A percentile compares a stretch with the other conserved stretches of the same genome.
phyloP scores from a whole-genome alignment of 2,888 invertebrate species.

The Amphipoea lucens region DNA sequence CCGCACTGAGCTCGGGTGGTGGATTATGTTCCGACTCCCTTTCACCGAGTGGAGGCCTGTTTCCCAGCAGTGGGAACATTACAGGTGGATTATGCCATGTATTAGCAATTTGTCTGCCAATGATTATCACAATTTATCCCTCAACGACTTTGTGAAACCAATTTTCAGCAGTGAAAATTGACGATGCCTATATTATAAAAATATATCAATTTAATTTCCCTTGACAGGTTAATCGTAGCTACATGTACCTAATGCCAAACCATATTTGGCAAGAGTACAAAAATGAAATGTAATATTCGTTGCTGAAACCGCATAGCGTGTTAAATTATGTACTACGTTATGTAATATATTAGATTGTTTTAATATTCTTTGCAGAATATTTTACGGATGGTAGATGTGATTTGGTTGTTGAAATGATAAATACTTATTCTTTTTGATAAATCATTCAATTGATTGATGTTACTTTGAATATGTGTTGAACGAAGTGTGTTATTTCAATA shows the following conservation, averaged over 20 bases:
- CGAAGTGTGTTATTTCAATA: not conserved
- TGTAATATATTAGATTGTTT: not conserved
- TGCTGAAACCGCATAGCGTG: slow-evolving; percentile 4
- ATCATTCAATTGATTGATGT: no score
- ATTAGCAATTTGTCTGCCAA: no score
- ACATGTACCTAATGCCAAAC: slow-evolving; percentile 20
- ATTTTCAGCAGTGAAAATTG: not conserved
- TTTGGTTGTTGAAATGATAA: not conserved
- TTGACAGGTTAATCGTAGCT: slow-evolving; percentile 8
- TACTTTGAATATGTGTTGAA: not conserved
- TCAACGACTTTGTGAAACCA: not conserved
- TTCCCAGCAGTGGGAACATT: no score
- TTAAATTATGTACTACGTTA: not conserved
- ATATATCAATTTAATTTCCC: slow-evolving; percentile 1
- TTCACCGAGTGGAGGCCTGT: no score
- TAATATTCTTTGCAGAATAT: not conserved
- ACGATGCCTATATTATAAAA: not conserved
- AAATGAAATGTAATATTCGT: slow-evolving; percentile 23
- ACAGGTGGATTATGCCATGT: no score
- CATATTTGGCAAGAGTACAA: slow-evolving; percentile 29
- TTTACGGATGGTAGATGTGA: not conserved
- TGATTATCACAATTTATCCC: no score
- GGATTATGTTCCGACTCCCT: no score
- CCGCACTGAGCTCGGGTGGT: no score
- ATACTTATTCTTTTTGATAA: not conserved